Conservation (phyloP, 2,888 invertebrate genomes). For the Leptura quadrifasciata region DNA sequence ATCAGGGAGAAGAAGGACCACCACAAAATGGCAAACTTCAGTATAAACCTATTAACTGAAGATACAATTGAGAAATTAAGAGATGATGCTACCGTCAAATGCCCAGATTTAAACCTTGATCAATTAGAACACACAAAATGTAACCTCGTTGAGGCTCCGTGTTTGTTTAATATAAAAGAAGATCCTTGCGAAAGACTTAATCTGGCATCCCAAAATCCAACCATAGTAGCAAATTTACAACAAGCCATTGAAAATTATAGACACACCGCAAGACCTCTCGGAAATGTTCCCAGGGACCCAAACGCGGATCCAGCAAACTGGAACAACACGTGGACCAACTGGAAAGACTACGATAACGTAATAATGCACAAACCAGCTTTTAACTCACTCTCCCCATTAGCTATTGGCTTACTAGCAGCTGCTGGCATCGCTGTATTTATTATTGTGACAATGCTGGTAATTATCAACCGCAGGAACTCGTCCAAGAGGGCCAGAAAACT, state of each 20-base stretch:
- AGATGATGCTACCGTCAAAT: constrained; percentile 66
- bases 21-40: constrained; percentile 54
- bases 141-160: constrained; percentile 71
- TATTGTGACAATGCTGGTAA: constrained; percentile 62
- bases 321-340: constrained; percentile 77
- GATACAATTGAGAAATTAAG: constrained; percentile 62
- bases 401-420: constrained; percentile 66
- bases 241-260: constrained; percentile 72
- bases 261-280: constrained; percentile 71
- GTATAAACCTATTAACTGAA: constrained; percentile 59
- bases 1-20: constrained; percentile 69
- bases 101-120: constrained; percentile 60
- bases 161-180: constrained; percentile 74
- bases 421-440: constrained; percentile 66
- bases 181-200: constrained; percentile 77
- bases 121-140: constrained; percentile 64
- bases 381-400: constrained; percentile 65
- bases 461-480: constrained; percentile 51
- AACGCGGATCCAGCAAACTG: constrained; percentile 75
- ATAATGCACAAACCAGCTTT: constrained; percentile 59
- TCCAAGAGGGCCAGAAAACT: constrained; percentile 37
- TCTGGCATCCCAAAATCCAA: constrained; percentile 71
- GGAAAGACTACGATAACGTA: constrained; percentile 77
- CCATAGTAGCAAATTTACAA: constrained; percentile 73
- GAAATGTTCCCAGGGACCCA: constrained; percentile 73